Evolutionary conservation across 2,888 invertebrate species (phyloP).

Genomic region (Dexiosoma caninum): DNA sequence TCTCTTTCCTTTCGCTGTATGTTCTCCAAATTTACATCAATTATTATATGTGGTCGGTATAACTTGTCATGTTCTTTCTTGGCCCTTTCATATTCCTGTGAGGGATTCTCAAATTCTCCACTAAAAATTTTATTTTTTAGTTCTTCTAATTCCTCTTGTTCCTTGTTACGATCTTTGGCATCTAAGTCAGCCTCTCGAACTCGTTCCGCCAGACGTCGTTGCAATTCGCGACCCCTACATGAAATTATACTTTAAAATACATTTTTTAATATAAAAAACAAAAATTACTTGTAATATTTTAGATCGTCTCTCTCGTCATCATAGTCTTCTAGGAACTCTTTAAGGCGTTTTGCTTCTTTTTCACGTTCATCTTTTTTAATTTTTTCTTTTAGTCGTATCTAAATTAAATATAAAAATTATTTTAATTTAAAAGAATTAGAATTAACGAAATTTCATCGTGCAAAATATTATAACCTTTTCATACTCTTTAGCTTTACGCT

Average conservation of each 20-base stretch:
- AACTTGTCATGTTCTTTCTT: slow-evolving; percentile 88
- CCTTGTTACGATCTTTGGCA: slow-evolving; percentile 91
- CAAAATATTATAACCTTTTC: slow-evolving; percentile 80
- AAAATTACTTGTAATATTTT: slow-evolving; percentile 90
- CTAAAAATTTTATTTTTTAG: slow-evolving; percentile 87
- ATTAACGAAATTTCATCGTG: background rate
- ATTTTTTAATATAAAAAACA: slow-evolving; percentile 71
- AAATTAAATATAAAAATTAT: background rate
- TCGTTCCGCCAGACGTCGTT: slow-evolving; percentile 92
- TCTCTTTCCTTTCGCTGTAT: slow-evolving; percentile 82
- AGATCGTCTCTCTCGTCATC: slow-evolving; percentile 98
- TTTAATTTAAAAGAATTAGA: background rate
- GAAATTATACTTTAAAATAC: background rate
- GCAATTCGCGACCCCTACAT: slow-evolving; percentile 86
- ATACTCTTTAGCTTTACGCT: slow-evolving; percentile 93
- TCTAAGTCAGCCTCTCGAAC: slow-evolving; percentile 96
- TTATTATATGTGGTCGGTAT: slow-evolving; percentile 89
- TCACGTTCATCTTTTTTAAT: slow-evolving; percentile 91
- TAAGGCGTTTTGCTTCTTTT: slow-evolving; percentile 94
- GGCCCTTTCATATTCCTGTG: slow-evolving; percentile 83
- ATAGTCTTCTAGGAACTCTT: slow-evolving; percentile 99
- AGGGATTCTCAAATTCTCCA: slow-evolving; percentile 82
- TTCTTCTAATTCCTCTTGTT: slow-evolving; percentile 92
- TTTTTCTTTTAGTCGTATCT: slow-evolving; percentile 89
- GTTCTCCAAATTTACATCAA: slow-evolving; percentile 83